Evolutionary conservation across 2,797 vertebrate species (phyloP).

Genomic region (Paedocypris micromegethes): DNA sequence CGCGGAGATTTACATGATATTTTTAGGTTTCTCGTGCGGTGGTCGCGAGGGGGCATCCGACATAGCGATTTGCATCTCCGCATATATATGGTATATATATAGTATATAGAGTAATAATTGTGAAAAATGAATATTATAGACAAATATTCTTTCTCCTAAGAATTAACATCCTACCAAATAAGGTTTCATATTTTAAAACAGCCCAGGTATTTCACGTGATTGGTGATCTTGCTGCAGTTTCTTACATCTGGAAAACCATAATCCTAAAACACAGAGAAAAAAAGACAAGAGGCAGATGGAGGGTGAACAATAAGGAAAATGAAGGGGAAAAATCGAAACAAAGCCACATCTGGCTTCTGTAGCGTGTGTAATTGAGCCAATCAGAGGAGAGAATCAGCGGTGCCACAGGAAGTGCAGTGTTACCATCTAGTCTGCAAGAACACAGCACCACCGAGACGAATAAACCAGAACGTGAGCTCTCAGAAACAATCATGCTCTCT

Average conservation of each 20-base stretch:
- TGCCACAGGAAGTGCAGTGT: constrained; percentile 39
- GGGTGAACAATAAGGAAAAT: constrained; percentile 4
- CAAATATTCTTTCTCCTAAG: too few relatives aligned
- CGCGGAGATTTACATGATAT: too few relatives aligned
- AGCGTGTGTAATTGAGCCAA: constrained; percentile 44
- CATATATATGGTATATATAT: too few relatives aligned
- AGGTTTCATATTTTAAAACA: constrained; percentile 20
- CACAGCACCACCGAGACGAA: background rate
- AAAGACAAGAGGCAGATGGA: background rate
- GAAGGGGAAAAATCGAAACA: constrained; percentile 23
- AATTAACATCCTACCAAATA: too few relatives aligned
- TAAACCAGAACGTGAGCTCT: background rate
- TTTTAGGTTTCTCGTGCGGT: too few relatives aligned
- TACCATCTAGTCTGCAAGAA: constrained; percentile 1
- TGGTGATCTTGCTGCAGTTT: constrained; percentile 50
- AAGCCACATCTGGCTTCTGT: constrained; percentile 56
- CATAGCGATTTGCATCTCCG: too few relatives aligned
- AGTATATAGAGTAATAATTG: too few relatives aligned
- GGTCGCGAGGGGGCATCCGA: too few relatives aligned
- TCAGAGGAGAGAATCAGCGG: constrained; percentile 42
- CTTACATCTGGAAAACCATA: constrained; percentile 63
- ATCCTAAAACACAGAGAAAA: constrained; percentile 37
- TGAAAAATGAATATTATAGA: too few relatives aligned
- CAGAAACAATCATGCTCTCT: background rate
- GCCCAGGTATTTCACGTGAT: constrained; percentile 41